Percentiles rank a stretch among this genome's conserved stretches.
These are phyloP conservation scores for Drosophila niveifrons DNA, from an alignment of 2,888 invertebrate genomes.

Conservation along the genomic window DNA sequence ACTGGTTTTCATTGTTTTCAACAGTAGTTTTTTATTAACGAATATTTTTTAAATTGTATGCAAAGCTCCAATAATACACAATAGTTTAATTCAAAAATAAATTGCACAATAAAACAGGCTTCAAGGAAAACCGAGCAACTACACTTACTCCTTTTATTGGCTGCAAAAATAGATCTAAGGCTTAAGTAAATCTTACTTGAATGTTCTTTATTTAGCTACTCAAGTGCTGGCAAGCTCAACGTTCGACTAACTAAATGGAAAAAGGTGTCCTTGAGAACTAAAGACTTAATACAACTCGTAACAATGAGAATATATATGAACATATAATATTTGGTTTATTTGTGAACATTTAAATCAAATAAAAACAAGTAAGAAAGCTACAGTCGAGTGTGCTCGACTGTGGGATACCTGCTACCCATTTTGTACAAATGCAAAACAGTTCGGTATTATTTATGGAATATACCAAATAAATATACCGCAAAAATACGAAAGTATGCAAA, in stretches of 20 bases:
- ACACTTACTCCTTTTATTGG: slow-evolving; percentile 22
- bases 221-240: slow-evolving; percentile 9
- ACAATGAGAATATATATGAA: too few relatives aligned
- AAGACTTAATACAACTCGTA: too few relatives aligned
- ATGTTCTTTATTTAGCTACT: slow-evolving; percentile 69
- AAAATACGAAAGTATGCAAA: too few relatives aligned
- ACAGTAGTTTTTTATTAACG: slow-evolving; percentile 22
- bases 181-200: slow-evolving; percentile 73
- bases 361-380: too few relatives aligned
- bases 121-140: slow-evolving; percentile 28
- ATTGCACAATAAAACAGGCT: slow-evolving; percentile 30
- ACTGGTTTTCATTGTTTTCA: slow-evolving; percentile 22
- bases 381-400: too few relatives aligned
- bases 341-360: too few relatives aligned
- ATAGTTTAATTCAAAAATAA: slow-evolving; percentile 25
- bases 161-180: slow-evolving; percentile 57
- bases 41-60: slow-evolving; percentile 13
- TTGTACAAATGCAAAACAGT: too few relatives aligned
- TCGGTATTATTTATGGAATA: too few relatives aligned
- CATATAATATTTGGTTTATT: too few relatives aligned
- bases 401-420: too few relatives aligned
- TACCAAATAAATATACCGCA: too few relatives aligned
- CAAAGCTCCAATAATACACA: slow-evolving; percentile 11
- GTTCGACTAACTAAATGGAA: neutral
- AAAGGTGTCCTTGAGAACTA: neutral